phyloP scores from a whole-genome alignment of 2,888 invertebrate species.

The Drosophila imparisetae region DNA sequence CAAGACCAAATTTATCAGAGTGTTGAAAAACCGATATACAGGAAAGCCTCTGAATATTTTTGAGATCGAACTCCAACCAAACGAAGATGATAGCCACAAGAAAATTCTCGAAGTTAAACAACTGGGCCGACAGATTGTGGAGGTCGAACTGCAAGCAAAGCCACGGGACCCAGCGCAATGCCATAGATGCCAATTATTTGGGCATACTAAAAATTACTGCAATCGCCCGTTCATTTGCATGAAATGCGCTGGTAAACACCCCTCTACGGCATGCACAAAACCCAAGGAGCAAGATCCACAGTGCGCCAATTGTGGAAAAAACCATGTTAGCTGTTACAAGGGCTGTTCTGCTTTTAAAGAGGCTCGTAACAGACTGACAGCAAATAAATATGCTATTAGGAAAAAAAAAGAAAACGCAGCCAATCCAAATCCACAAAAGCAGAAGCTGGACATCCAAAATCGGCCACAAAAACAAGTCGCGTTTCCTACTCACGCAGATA shows the following conservation, averaged over 20 bases:
- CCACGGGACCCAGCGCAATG: neutral
- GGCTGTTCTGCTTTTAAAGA: no score
- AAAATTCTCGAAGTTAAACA: neutral
- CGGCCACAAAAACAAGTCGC: no score
- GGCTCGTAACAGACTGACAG: no score
- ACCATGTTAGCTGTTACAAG: no score
- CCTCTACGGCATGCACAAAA: neutral
- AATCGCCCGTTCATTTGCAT: neutral
- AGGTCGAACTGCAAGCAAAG: neutral
- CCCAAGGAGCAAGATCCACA: neutral
- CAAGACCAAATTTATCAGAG: no score
- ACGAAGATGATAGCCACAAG: neutral
- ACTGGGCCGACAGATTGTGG: neutral
- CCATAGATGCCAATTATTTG: neutral
- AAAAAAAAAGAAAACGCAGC: no score
- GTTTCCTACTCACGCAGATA: no score
- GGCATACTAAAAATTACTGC: neutral
- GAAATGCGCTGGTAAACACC: neutral
- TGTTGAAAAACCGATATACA: neutral
- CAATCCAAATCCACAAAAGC: no score
- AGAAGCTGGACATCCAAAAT: no score
- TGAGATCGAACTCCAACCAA: neutral
- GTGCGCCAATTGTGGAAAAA: no score
- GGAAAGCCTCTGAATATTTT: neutral
- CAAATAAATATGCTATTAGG: no score